A percentile compares a stretch with the other conserved stretches of the same genome.
Conservation (phyloP, 2,888 invertebrate species). For the Vanessa cardui region DNA sequence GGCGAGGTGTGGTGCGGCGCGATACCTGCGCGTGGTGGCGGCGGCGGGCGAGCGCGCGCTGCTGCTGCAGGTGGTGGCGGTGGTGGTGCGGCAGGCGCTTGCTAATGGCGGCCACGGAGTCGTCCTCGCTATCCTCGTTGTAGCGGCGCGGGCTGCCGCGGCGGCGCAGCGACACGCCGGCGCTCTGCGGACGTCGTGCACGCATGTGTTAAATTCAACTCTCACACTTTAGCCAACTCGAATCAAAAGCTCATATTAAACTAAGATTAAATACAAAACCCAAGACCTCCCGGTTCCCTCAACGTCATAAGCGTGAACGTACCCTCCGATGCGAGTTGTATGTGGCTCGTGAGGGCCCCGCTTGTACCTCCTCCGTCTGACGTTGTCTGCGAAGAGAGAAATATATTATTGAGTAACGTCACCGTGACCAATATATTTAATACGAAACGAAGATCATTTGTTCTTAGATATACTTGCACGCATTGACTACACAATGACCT, state of each 20-base stretch:
- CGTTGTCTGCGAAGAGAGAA: conserved; percentile 25
- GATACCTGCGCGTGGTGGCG: conserved; percentile 32
- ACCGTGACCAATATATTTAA: background rate
- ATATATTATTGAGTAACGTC: no score
- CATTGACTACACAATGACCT: no score
- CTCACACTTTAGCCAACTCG: no score
- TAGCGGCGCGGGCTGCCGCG: conserved; percentile 78
- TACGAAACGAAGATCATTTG: background rate
- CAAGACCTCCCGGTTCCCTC: background rate
- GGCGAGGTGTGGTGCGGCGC: background rate
- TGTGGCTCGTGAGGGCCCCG: conserved; percentile 38
- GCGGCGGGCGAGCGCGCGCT: conserved; percentile 43
- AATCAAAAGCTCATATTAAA: no score
- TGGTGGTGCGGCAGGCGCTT: conserved; percentile 63
- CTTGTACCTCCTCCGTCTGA: conserved; percentile 42
- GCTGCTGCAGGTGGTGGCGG: conserved; percentile 49
- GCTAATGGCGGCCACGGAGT: conserved; percentile 73
- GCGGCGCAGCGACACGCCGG: conserved; percentile 59
- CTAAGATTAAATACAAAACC: no score
- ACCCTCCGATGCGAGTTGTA: conserved; percentile 46
- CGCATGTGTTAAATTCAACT: no score
- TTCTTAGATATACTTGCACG: background rate
- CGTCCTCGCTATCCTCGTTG: conserved; percentile 84
- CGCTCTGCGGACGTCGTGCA: background rate
- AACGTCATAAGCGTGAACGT: conserved; percentile 15